phyloP scores from a whole-genome alignment of 2,113 vertebrate genomes.

The Cavia aperea region DNA sequence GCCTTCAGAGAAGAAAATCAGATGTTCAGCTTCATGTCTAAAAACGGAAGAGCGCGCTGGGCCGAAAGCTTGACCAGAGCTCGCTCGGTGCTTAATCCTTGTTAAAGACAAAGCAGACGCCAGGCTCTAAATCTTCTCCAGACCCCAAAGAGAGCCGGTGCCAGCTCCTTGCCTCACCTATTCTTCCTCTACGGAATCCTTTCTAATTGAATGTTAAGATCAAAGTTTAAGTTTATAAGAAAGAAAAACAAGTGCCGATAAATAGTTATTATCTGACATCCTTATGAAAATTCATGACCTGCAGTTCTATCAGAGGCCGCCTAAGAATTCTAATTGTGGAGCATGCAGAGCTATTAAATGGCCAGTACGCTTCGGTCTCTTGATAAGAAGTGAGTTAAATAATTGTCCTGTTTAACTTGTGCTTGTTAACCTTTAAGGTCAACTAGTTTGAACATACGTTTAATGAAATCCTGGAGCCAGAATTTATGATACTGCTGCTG shows the following conservation, averaged over 20 bases:
- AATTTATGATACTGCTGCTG: constrained; percentile 88
- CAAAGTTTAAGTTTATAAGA: constrained; percentile 87
- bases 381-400: constrained; percentile 88
- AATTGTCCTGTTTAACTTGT: constrained; percentile 89
- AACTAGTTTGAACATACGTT: constrained; percentile 91
- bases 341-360: constrained; percentile 79
- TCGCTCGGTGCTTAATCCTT: constrained; percentile 49
- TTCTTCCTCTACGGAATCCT: constrained; percentile 73
- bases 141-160: constrained; percentile 67
- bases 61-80: background rate
- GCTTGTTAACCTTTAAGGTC: constrained; percentile 91
- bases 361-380: constrained; percentile 76
- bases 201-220: constrained; percentile 85
- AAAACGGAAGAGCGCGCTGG: background rate
- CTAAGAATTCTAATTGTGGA: constrained; percentile 83
- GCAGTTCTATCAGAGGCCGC: constrained; percentile 77
- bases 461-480: constrained; percentile 88
- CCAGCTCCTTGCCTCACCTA: constrained; percentile 71
- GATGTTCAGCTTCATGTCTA: background rate
- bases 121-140: constrained; percentile 64
- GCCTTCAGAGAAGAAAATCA: background rate
- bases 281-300: constrained; percentile 85
- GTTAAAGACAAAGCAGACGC: constrained; percentile 50
- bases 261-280: constrained; percentile 82
- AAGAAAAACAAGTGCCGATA: constrained; percentile 86